Evolutionary conservation across 2,113 vertebrate species (phyloP).

Genomic region (human): GRCh38 chr15:46092501-46093000

Average conservation of each 20-base stretch:
- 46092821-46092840: background rate
- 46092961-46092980: background rate
- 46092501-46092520: too few relatives aligned
- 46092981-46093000: background rate
- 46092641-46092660: constrained; percentile 21
- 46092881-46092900: background rate
- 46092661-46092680: constrained; percentile 1
- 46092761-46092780: background rate
- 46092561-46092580: too few relatives aligned
- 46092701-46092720: background rate
- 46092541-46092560: too few relatives aligned
- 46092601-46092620: background rate
- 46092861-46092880: background rate
- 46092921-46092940: background rate
- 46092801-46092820: background rate
- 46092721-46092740: background rate
- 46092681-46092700: background rate
- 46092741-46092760: background rate
- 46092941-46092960: background rate
- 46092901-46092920: background rate
- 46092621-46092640: background rate
- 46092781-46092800: background rate
- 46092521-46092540: too few relatives aligned
- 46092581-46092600: too few relatives aligned
- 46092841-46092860: background rate